Base-by-base conservation (phyloP, 2,797 vertebrate genomes). In the Acanthurus tractus region DNA sequence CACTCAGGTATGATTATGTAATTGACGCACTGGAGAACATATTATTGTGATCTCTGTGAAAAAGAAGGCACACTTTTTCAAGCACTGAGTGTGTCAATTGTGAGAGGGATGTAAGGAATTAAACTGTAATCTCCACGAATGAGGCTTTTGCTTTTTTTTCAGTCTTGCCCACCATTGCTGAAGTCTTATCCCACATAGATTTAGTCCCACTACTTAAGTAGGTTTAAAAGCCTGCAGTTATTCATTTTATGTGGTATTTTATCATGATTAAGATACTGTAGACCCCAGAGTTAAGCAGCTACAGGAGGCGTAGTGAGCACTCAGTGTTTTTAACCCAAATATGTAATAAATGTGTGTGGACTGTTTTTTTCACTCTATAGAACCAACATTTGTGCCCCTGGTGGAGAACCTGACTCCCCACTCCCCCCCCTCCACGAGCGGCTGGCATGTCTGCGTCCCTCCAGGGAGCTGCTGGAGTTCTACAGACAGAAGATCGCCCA, bases 401-500 rank as follows among this genome's bases (percentile, higher is more conserved):
- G 67, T 40, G 88, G 76, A n/a, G 85, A 94, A 12, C 87, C 83
- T 0, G 95, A 95, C 0, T 94, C 95, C 36, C 96, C 97, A 0
- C 91, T 99, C 25, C 98, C 96, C 2, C 96, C 98, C 0, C 63
- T 97, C 53, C 84, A 90, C 0, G 96, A 99, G 82, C 96, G 96
- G 5, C 78, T 99, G 88, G 96, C 96, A 0, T 82, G 93, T 44
- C 93, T 99, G 13, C 89, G 84, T 15, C 98, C 98, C 5, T 98
- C 98, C 66, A 95, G 94, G 3, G 97, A 99, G 85, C 94, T 99
- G 42, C 92, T 99, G 84, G 96, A 98, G 18, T 98, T 98, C 82
- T 99, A 98, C 90, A 94, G 96, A 69, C 93, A 94, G 92, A 99
- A 97, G 88, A 94, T 99, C 3, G 91, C 95, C 8, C 96, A 97